Evolutionary conservation across 2,888 invertebrate species (phyloP).

Genomic region (Euproctis similis): DNA sequence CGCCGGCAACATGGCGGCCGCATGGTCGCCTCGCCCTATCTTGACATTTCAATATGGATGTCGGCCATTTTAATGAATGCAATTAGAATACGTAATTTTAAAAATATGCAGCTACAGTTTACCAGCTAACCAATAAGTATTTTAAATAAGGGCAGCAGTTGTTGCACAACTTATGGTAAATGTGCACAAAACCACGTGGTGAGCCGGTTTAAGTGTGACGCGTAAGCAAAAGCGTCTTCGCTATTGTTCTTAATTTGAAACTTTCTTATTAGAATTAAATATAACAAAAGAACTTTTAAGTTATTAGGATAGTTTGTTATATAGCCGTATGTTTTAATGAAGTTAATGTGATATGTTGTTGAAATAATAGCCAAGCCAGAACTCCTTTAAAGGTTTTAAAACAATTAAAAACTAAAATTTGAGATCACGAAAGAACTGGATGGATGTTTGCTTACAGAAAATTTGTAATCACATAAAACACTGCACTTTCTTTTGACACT

Average conservation of each 20-base stretch:
- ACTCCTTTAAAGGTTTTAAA: no score
- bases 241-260: slow-evolving; percentile 34
- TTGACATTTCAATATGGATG: slow-evolving; percentile 71
- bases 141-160: no score
- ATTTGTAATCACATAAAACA: slow-evolving; percentile 48
- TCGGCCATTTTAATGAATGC: slow-evolving; percentile 52
- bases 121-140: no score
- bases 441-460: slow-evolving; percentile 28
- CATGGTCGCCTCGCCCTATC: slow-evolving; percentile 76
- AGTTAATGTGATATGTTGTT: no score
- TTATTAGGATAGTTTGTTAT: no score
- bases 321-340: no score
- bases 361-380: no score
- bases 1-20: slow-evolving; percentile 75
- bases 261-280: slow-evolving; percentile 5
- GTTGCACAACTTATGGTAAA: no score
- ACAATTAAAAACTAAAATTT: no score
- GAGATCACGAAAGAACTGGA: no score
- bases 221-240: slow-evolving; percentile 55
- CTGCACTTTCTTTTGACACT: slow-evolving; percentile 70
- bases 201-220: slow-evolving; percentile 67
- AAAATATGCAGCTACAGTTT: no score
- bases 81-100: slow-evolving; percentile 17
- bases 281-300: slow-evolving; percentile 24
- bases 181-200: slow-evolving; percentile 64